Percentiles rank a stretch among this genome's conserved stretches.
phyloP scores from a whole-genome alignment of 2,888 invertebrate genomes.

The Laspeyria flexula region DNA sequence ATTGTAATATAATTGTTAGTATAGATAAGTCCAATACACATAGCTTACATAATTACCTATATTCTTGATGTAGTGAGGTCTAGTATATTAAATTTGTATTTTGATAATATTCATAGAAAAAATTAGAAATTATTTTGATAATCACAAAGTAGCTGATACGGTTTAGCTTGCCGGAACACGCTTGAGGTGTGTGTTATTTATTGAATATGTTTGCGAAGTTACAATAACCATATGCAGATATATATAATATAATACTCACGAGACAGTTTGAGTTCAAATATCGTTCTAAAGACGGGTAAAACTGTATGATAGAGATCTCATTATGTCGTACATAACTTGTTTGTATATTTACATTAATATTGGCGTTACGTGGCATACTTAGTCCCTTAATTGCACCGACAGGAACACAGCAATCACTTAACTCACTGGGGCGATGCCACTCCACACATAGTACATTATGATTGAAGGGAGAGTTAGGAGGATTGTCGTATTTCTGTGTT shows the following conservation, averaged over 20 bases:
- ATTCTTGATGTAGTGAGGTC: constrained; percentile 2
- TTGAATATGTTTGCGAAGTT: constrained; percentile 28
- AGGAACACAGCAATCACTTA: background rate
- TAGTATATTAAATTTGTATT: constrained; percentile 9
- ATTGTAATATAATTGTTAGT: constrained; percentile 29
- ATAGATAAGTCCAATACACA: constrained; percentile 21
- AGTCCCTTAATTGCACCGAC: background rate
- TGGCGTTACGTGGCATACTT: background rate
- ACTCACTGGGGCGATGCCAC: background rate
- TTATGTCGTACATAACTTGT: constrained; percentile 25
- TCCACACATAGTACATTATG: too few species aligned
- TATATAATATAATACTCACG: constrained; percentile 34
- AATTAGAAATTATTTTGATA: background rate
- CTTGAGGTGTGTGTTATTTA: constrained; percentile 24
- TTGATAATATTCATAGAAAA: constrained; percentile 13
- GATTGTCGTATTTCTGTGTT: background rate
- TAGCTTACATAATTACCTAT: constrained; percentile 13
- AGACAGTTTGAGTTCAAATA: constrained; percentile 20
- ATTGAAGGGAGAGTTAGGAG: background rate
- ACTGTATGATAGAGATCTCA: constrained; percentile 40
- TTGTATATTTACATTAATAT: background rate
- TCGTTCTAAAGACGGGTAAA: constrained; percentile 24
- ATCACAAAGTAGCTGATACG: background rate
- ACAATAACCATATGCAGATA: background rate
- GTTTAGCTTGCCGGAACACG: background rate